Evolutionary conservation across 2,888 invertebrate genomes (phyloP), one percentile per base, ranked within the genome.

Genomic region (Euplexia lucipara): DNA sequence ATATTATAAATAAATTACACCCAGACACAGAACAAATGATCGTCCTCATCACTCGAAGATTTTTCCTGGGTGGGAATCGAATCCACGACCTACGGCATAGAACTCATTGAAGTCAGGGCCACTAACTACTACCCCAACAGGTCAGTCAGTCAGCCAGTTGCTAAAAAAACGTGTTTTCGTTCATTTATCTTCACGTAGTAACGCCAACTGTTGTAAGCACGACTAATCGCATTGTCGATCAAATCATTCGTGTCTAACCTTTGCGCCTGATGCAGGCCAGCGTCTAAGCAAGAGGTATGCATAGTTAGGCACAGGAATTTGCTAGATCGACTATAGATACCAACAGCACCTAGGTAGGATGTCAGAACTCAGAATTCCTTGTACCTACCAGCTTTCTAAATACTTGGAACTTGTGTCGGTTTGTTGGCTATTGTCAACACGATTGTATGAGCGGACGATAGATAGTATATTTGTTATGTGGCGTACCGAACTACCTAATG

Each of bases 361-460:
- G 70, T 22, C 48, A 59, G 77, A 76, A 70, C 60, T 47, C 64
- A 59, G 77, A 76, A 70, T 64, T 47, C 64, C 73, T 52, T 20
- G 73, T 51, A 30, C 14, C 9, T 37, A 47, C 16, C 30, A 67
- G 59, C 77, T 77, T 77, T 77, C 80, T 79, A 77, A 77, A 77
- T 76, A 62, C 57, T 75, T 53, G 26, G 56, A 44, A 37, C 20
- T 22, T 42, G 45, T 30, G 16, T 39, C 9, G 3, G 26, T 32
- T 54, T 41, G n/a, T 18, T 22, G n/a, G 26, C 22, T 61, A 61
- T 75, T 74, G 79, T 75, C 69, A 61, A 65, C 34, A 12, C 20
- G 26, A 69, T n/a, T 39, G 10, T 64, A 8, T 20, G 30, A 32
- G 3, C 16, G 30, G 4, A 10, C 10, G 45, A 39, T 14, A 30